Evolutionary conservation across 2,113 vertebrate genomes (phyloP).

Genomic region (Antennarius striatus): DNA sequence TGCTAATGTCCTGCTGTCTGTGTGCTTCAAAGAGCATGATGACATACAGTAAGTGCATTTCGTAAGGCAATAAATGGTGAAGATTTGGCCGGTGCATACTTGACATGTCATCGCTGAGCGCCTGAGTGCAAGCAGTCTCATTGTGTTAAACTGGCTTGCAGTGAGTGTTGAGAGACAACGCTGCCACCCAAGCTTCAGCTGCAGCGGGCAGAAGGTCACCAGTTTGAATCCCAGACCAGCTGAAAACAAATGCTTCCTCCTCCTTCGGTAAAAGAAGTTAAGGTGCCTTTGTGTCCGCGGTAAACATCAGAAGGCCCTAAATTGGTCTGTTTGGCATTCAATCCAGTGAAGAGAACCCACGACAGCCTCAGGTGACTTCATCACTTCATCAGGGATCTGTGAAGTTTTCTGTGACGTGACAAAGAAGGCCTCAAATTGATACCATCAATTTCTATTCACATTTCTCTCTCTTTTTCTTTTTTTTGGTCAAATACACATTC

Average conservation of each 20-base stretch:
- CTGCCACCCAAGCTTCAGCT: slow-evolving; percentile 40
- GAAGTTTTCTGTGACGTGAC: too few relatives aligned
- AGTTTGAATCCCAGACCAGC: slow-evolving; percentile 18
- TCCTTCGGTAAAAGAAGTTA: background rate
- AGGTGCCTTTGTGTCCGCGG: slow-evolving; percentile 6
- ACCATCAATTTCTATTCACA: too few relatives aligned
- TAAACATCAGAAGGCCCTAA: too few relatives aligned
- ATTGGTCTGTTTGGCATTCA: too few relatives aligned
- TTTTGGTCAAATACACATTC: too few relatives aligned
- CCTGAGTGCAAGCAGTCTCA: slow-evolving; percentile 40
- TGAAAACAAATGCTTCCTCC: background rate
- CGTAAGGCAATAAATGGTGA: slow-evolving; percentile 51
- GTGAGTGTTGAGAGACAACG: slow-evolving; percentile 45
- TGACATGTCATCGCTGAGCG: slow-evolving; percentile 46
- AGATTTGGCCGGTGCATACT: slow-evolving; percentile 56
- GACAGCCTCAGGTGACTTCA: too few relatives aligned
- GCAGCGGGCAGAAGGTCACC: slow-evolving; percentile 11
- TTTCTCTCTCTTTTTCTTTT: too few relatives aligned
- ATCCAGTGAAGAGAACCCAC: too few relatives aligned
- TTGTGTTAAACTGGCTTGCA: slow-evolving; percentile 38
- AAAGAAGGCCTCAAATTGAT: too few relatives aligned
- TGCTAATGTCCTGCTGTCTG: slow-evolving; percentile 48
- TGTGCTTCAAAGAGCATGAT: slow-evolving; percentile 54
- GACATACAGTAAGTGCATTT: slow-evolving; percentile 63
- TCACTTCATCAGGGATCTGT: too few relatives aligned